These are phyloP conservation scores for Arge pagana DNA, from an alignment of 2,888 invertebrate genomes.

Conservation along the genomic window DNA sequence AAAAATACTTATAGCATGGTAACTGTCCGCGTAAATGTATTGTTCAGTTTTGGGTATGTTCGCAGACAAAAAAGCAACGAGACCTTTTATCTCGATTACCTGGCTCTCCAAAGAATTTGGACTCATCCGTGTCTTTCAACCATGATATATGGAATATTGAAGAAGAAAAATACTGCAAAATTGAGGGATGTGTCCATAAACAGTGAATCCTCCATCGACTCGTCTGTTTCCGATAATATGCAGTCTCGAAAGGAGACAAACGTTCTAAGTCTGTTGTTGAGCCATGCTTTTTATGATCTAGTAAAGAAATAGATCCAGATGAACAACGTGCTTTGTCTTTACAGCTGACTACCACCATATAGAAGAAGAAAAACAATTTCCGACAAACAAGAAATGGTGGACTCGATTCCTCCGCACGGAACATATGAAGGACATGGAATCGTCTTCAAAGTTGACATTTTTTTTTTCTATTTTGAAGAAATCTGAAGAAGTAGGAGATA, in stretches of 20 bases:
- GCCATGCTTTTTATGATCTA: no score
- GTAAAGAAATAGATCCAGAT: no score
- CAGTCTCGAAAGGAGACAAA: no score
- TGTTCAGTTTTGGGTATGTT: no score
- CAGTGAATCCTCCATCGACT: no score
- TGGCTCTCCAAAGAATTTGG: slow-evolving; percentile 78
- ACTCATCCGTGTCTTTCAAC: slow-evolving; percentile 80
- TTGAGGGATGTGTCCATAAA: no score
- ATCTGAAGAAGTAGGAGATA: slow-evolving; percentile 95
- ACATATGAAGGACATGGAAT: slow-evolving; percentile 75
- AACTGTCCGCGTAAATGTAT: slow-evolving; percentile 37
- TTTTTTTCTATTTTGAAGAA: slow-evolving; percentile 87
- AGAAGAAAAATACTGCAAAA: slow-evolving; percentile 51
- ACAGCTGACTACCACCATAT: no score
- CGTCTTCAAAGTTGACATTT: slow-evolving; percentile 80
- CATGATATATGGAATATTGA: slow-evolving; percentile 61
- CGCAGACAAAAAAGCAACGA: no score
- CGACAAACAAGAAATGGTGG: slow-evolving; percentile 86
- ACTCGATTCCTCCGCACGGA: slow-evolving; percentile 75
- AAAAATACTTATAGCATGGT: slow-evolving; percentile 28
- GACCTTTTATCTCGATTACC: slow-evolving; percentile 65
- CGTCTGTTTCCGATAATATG: no score
- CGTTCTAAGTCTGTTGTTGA: no score
- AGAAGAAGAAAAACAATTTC: no score
- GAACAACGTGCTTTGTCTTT: no score